phyloP scores from a whole-genome alignment of 2,113 vertebrate genomes.

The Scartelaos histophorus region DNA sequence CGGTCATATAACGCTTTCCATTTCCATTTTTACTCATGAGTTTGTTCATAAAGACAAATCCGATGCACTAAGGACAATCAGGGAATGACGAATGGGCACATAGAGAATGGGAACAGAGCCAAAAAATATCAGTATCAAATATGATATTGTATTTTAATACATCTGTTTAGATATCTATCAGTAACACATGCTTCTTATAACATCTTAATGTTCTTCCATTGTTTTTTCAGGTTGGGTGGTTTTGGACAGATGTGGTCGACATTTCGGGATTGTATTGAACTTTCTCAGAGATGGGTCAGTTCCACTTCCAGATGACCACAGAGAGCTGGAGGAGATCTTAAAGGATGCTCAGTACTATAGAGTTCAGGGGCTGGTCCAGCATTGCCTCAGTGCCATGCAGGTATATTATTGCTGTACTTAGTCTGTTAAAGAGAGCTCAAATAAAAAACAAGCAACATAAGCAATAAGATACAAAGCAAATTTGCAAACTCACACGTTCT shows the following conservation, averaged over 20 bases:
- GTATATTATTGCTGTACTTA: slow-evolving; percentile 50
- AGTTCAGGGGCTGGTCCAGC: slow-evolving; percentile 86
- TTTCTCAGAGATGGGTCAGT: slow-evolving; percentile 87
- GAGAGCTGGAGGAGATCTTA: slow-evolving; percentile 84
- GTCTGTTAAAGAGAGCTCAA: not conserved
- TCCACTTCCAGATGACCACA: slow-evolving; percentile 82
- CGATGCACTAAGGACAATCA: too few species aligned
- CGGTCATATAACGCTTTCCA: too few species aligned
- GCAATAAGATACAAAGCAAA: too few species aligned
- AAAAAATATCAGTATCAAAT: too few species aligned
- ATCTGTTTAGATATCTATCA: too few species aligned
- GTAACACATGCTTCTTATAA: not conserved
- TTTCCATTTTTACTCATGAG: too few species aligned
- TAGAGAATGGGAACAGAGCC: too few species aligned
- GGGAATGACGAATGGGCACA: too few species aligned
- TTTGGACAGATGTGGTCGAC: slow-evolving; percentile 84
- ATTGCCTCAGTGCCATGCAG: slow-evolving; percentile 84
- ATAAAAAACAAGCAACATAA: too few species aligned
- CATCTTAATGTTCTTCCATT: not conserved
- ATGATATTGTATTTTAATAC: too few species aligned
- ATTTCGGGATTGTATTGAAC: slow-evolving; percentile 86
- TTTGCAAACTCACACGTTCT: too few species aligned
- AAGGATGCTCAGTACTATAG: slow-evolving; percentile 85
- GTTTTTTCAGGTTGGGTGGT: slow-evolving; percentile 82
- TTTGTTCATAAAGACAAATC: too few species aligned